A percentile compares a stretch with the other conserved stretches of the same genome.
These are phyloP conservation scores for Luscinia luscinia DNA, from an alignment of 2,797 vertebrate genomes.

Conservation along the genomic window DNA sequence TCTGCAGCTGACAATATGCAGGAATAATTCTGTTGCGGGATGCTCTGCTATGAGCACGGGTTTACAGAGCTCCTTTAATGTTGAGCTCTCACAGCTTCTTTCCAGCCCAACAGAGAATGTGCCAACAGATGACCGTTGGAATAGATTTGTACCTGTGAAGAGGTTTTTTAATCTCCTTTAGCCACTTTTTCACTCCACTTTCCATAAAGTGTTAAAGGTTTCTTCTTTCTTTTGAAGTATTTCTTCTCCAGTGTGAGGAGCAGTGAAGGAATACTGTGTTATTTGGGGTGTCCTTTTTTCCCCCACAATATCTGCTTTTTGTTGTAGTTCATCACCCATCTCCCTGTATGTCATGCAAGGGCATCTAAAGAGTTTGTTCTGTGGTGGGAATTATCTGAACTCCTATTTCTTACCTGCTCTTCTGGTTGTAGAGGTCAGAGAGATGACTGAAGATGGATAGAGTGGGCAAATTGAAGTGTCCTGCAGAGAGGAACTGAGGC, in stretches of 20 bases:
- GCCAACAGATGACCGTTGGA: not conserved
- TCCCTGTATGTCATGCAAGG: not conserved
- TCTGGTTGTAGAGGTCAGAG: not conserved
- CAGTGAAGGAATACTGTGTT: not conserved
- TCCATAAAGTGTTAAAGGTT: not conserved
- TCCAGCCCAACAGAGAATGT: not conserved
- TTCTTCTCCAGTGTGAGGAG: not conserved
- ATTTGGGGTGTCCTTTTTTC: not conserved
- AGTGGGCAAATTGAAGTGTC: not conserved
- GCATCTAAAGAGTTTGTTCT: not conserved
- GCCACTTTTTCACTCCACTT: not conserved
- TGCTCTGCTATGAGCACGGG: not conserved
- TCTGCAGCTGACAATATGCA: not conserved
- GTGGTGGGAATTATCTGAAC: not conserved
- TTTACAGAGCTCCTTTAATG: not conserved
- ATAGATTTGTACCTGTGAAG: not conserved
- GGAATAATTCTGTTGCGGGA: not conserved
- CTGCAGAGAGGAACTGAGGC: not conserved
- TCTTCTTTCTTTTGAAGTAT: not conserved
- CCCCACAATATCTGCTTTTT: rapidly evolving
- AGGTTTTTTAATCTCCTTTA: not conserved
- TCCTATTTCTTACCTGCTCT: not conserved
- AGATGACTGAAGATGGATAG: not conserved
- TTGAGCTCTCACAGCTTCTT: not conserved
- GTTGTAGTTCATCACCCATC: not conserved